Base-by-base conservation (phyloP, 2,888 invertebrate species). In the Punctoribates punctum region DNA sequence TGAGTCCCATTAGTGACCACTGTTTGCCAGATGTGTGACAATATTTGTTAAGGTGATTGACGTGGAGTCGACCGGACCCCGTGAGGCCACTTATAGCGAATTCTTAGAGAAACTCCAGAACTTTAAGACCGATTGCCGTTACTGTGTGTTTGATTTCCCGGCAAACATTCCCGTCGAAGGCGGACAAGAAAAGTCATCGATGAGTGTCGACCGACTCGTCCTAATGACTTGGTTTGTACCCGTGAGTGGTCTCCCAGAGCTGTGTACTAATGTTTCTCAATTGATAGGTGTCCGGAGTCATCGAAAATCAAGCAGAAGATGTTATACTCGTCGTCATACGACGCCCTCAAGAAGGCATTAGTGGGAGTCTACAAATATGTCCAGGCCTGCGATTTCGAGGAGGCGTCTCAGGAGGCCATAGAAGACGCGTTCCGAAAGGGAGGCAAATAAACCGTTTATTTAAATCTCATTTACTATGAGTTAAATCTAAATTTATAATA, bases 291-390 rank as follows among this genome's bases (percentile, higher is more conserved):
- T 89, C 97, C 97, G 67, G 97, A 98, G 87, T 94, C 93, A 85
- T 96, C 98, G 83, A 94, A 94, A 87, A 89, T 92, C 81, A 90
- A 89, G 86, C 89, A 90, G 87, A 90, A 90, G 87, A 90, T 90
- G 90, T 86, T 90, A 84, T 90, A 90, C 86, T 89, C 88, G 85
- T 96, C 96, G 88, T 96, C 96, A 82, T 98, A 98, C 84, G 96
- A 96, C 86, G 96, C 96, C 83, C 88, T 99, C 85, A 97, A 96
- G 88, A 94, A 95, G 85, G 93, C 96, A 79, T 88, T 99, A 84
- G 94, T 94, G 80, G 96, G 96, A 83, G 93, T 97, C 81, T 94
- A 94, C 87, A 95, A 95, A 88, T 96, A 94, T 88, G 93, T 96
- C 85, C 96, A 88, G 84, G 87, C 84, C 23, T 83, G 82, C 75